phyloP scores from a whole-genome alignment of 2,888 invertebrate genomes.

The Metellina segmentata region DNA sequence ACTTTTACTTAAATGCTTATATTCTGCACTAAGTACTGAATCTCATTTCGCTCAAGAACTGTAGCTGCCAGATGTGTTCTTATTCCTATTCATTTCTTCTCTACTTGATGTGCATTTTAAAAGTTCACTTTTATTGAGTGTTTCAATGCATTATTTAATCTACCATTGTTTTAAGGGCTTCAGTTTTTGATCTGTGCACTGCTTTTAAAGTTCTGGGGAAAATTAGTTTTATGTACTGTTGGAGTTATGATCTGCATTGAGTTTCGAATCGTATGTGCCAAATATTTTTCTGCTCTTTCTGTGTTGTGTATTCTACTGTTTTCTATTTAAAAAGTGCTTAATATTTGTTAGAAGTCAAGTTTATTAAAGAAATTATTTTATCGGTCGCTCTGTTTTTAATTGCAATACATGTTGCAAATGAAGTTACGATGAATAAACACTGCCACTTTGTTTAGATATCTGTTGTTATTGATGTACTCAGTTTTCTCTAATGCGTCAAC shows the following conservation, averaged over 20 bases:
- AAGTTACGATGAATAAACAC: slow-evolving; percentile 47
- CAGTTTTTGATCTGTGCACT: neutral
- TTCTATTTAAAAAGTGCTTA: neutral
- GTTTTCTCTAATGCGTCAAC: too few species aligned
- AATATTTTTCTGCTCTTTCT: neutral
- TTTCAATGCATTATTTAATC: neutral
- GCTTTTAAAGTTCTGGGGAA: neutral
- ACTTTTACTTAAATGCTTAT: slow-evolving; percentile 1
- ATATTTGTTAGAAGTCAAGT: neutral
- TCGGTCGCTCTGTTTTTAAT: neutral
- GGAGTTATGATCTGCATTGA: neutral
- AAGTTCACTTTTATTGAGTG: neutral
- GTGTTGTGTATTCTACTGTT: neutral
- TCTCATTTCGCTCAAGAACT: slow-evolving; percentile 29
- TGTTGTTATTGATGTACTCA: neutral
- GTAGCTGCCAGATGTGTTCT: neutral
- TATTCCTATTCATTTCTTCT: neutral
- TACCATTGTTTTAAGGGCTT: neutral
- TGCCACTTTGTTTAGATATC: slow-evolving; percentile 25
- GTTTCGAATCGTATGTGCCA: neutral
- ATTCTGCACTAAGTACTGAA: neutral
- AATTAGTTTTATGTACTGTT: neutral
- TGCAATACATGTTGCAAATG: neutral
- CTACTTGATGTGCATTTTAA: slow-evolving; percentile 4
- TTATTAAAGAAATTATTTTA: neutral